Conservation (phyloP, 2,888 invertebrate genomes). For the Coleophora flavipennella region DNA sequence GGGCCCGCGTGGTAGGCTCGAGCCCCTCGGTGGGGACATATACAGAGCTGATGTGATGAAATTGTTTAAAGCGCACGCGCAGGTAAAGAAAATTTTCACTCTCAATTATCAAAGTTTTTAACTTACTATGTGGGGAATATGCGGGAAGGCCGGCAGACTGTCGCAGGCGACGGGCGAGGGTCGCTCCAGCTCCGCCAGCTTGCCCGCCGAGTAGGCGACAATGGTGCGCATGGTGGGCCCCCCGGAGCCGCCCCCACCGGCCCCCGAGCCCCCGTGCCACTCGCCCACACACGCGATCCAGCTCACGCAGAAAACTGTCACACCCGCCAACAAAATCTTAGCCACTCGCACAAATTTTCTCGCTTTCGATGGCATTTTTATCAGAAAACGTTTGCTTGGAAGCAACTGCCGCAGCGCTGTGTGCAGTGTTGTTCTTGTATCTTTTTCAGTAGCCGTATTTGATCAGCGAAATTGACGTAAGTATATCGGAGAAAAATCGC, state of each 20-base stretch:
- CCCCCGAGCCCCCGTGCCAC: constrained; percentile 44
- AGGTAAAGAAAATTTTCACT: no score
- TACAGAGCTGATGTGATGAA: no score
- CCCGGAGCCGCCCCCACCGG: constrained; percentile 34
- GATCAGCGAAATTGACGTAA: no score
- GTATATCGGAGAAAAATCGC: no score
- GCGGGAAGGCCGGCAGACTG: constrained; percentile 46
- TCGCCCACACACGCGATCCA: constrained; percentile 59
- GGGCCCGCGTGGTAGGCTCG: no score
- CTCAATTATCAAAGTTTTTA: no score
- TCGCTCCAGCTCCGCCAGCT: constrained; percentile 64
- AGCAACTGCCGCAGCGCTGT: no score
- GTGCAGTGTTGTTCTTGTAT: no score
- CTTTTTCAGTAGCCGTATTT: no score
- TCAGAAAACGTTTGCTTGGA: constrained; percentile 1
- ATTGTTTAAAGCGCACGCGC: no score
- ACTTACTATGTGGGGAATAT: constrained; percentile 46
- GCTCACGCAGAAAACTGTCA: constrained; percentile 56
- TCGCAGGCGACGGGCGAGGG: constrained; percentile 57
- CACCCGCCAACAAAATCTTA: constrained; percentile 51
- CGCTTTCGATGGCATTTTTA: constrained; percentile 36
- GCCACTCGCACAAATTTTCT: constrained; percentile 46
- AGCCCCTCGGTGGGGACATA: no score
- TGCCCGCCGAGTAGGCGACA: constrained; percentile 73
- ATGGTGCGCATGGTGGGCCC: constrained; percentile 68